phyloP scores from a whole-genome alignment of 2,113 vertebrate genomes.

The Anarhynchus alexandrinus region DNA sequence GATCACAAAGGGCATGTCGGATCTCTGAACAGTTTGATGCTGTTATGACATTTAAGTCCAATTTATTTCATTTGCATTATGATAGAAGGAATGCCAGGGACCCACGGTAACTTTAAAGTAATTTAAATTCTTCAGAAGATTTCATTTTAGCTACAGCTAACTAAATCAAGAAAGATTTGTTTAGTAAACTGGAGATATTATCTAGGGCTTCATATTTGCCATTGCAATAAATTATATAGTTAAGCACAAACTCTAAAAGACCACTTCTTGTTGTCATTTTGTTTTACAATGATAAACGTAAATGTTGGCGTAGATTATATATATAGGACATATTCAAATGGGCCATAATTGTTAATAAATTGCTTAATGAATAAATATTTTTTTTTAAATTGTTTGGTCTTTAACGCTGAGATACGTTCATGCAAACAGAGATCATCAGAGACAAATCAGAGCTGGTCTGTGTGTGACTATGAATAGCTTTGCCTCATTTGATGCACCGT shows the following conservation, averaged over 20 bases:
- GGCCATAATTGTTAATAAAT: slow-evolving; percentile 9
- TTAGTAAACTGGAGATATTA: neutral
- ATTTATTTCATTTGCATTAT: neutral
- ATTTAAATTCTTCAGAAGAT: neutral
- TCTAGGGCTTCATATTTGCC: neutral
- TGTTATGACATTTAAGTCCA: neutral
- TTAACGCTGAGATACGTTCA: neutral
- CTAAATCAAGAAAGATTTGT: slow-evolving; percentile 12
- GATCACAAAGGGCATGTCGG: neutral
- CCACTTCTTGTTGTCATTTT: neutral
- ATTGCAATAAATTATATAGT: neutral
- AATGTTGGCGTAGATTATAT: neutral
- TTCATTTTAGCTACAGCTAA: slow-evolving; percentile 3
- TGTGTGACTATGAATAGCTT: slow-evolving; percentile 10
- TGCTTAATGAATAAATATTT: slow-evolving; percentile 40
- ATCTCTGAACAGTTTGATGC: neutral
- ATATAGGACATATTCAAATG: neutral
- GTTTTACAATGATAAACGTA: neutral
- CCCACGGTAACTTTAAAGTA: neutral
- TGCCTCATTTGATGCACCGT: neutral
- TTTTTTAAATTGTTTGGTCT: slow-evolving; percentile 9
- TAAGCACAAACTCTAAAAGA: neutral
- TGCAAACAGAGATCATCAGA: slow-evolving; percentile 11
- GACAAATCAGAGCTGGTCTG: neutral
- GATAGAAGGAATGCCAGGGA: neutral